Conservation (phyloP, 2,797 vertebrate genomes). For the Molothrus aeneus region DNA sequence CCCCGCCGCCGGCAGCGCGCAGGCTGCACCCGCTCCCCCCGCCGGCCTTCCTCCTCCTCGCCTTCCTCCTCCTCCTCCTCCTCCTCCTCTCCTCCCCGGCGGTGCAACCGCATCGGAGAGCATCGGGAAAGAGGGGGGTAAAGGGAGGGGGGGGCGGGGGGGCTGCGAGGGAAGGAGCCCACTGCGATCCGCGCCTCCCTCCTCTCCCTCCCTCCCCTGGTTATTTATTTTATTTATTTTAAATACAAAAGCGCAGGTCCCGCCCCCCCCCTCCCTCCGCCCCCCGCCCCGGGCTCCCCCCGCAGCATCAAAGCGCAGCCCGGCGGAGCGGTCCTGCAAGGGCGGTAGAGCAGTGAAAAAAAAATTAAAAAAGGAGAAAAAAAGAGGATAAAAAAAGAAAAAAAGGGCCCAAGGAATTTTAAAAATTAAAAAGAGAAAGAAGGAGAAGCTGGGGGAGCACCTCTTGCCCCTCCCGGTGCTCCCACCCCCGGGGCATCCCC, state of each 20-base stretch:
- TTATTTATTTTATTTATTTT: background rate
- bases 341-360: background rate
- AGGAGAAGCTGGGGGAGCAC: background rate
- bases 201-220: slow-evolving; percentile 9
- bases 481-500: background rate
- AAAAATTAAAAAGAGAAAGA: background rate
- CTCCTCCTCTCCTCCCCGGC: slow-evolving; percentile 24
- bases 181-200: slow-evolving; percentile 26
- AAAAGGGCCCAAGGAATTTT: background rate
- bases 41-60: slow-evolving; percentile 8
- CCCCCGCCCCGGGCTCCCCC: background rate
- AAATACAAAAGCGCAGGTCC: slow-evolving; percentile 21
- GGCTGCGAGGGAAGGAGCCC: slow-evolving; percentile 6
- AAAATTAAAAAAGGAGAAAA: no score
- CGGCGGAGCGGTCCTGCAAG: background rate
- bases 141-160: background rate
- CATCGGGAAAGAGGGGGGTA: background rate
- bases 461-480: background rate
- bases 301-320: slow-evolving; percentile 44
- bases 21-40: slow-evolving; percentile 77
- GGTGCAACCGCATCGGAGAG: slow-evolving; percentile 43
- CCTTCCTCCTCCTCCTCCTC: slow-evolving; percentile 23
- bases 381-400: no score
- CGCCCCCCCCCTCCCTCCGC: no score
- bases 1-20: slow-evolving; percentile 15